Evolutionary conservation across 2,113 vertebrate species (phyloP).

Genomic region (Pelecanoides urinatrix): DNA sequence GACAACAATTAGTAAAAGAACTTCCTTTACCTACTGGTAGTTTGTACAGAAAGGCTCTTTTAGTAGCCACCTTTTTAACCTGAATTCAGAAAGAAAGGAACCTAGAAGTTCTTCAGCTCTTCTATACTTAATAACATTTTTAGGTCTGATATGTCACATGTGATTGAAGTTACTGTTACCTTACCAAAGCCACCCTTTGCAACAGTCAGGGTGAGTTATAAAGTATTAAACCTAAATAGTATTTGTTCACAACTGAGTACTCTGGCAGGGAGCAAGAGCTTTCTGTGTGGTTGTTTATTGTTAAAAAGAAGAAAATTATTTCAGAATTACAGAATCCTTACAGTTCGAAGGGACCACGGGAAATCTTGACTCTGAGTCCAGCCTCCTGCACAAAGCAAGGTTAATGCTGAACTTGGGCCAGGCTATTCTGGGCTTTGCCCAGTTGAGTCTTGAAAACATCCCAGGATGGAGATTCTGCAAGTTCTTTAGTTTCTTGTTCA

Average conservation of each 20-base stretch:
- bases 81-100: background rate
- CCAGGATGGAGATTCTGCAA: background rate
- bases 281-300: background rate
- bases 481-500: background rate
- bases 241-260: background rate
- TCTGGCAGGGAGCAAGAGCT: background rate
- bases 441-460: background rate
- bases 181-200: background rate
- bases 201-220: background rate
- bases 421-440: background rate
- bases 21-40: background rate
- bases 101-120: background rate
- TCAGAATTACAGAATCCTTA: background rate
- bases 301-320: background rate
- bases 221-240: background rate
- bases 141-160: background rate
- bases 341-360: background rate
- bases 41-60: background rate
- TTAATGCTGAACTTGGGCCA: background rate
- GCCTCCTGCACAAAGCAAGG: background rate
- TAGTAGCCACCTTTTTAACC: background rate
- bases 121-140: background rate
- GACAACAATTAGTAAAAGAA: background rate
- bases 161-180: background rate
- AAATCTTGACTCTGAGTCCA: background rate